Evolutionary conservation across 1,140 invertebrate species (phyloP), one percentile per base, ranked within the genome.

Genomic region (Portunus trituberculatus): DNA sequence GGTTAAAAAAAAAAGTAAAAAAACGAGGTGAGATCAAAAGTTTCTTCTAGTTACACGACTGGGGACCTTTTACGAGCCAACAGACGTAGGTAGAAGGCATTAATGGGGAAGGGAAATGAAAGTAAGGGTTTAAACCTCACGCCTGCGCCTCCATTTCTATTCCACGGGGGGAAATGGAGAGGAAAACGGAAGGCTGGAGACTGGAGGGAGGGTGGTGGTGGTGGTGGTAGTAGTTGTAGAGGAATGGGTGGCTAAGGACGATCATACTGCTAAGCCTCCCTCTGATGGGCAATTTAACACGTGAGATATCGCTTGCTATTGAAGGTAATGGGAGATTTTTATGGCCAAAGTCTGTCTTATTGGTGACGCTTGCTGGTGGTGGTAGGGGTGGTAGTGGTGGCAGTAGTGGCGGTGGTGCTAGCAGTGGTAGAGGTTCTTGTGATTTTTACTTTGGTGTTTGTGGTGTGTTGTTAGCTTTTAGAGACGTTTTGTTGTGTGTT

Each of bases 321-420:
- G 67, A 76, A 76, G 67, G 67, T 76, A 76, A 76, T 76, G 67
- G 67, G 67, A 76, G 67, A 76, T 76, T 76, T 76, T 76, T 76
- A 76, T 76, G 67, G 67, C 67, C 67, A 76, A n/a, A 76, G 67
- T 76, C 67, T 8, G 12, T 76, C 25, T n/a, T 76, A 76, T 8
- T 25, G 25, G 67, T 76, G 67, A 76, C 20, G 67, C 20, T n/a
- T n/a, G 25, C 20, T 76, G 25, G n/a, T 76, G 67, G 67, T 76
- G 25, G 67, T 76, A 8, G 67, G 12, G 20, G 67, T 76, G 67
- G 67, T 76, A 25, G 67, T n/a, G 12, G 67, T n/a, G 67, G 59
- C 20, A 25, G 20, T 76, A 20, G 20, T 76, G 59, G 59, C 3
- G 59, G 20, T 76, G 59, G 59, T 76, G 59, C 7, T 76, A 25